Base-by-base conservation (phyloP, 2,888 invertebrate species). In the Ferrisia virgata region DNA sequence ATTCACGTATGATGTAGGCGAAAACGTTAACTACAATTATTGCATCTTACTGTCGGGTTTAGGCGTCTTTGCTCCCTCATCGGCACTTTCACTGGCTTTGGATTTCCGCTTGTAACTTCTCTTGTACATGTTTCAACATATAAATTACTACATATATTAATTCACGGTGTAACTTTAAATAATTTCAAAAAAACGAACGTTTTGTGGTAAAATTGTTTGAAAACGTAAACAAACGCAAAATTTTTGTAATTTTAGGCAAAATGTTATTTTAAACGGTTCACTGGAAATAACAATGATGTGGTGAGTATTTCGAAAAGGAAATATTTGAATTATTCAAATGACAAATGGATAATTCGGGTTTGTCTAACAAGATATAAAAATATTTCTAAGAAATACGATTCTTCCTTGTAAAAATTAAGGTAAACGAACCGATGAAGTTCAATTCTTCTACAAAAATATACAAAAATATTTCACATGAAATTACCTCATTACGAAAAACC, bases 31-130 rank as follows among this genome's bases (percentile, higher is more conserved):
- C 28, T 64, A 36, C 8, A 18, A 76, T 36, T 36, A 18, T 76
- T 18, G 72, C 18, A 18, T 36, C 72, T 76, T 76, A 76, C 72
- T 76, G 9, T 76, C 72, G 6, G 28, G 28, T 76, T 76, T 76
- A 25, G 72, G 72, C 72, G 72, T 76, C 36, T 76, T 76, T 11
- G 9, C 18, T 76, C 72, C 72, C 36, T 76, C 72, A 11, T 76
- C 72, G 33, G 72, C 72, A 9, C 72, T 76, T 76, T 76, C 72
- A 36, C 72, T 76, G 2, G 72, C 15, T 76, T 76, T 76, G 8
- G 72, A 36, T 76, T 76, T 76, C 72, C 72, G 33, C 18, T 76
- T 76, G 72, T 76, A 76, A n/a, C 18, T 76, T 76, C 72, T 76
- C 18, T 76, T 76, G 11, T 76, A 76, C 72, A 76, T 76, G 28